phyloP scores from a whole-genome alignment of 2,113 vertebrate species.

The Tetrao urogallus region DNA sequence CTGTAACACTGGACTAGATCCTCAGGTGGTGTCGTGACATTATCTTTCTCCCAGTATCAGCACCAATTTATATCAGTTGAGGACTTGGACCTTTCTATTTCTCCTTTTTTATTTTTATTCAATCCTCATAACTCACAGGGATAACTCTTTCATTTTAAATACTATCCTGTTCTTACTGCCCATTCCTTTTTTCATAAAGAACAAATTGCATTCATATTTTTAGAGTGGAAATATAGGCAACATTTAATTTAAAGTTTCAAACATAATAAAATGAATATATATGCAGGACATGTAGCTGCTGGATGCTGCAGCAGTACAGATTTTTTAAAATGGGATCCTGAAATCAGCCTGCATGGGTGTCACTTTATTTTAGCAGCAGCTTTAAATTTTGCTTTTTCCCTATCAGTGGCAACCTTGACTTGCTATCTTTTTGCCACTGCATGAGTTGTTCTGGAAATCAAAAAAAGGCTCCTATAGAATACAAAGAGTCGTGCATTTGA shows the following conservation, averaged over 20 bases:
- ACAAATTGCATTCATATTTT: background rate
- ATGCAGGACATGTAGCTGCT: background rate
- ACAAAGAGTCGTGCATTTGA: background rate
- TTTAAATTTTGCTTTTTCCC: background rate
- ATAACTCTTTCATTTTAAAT: conserved; percentile 8
- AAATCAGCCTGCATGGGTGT: background rate
- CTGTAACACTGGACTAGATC: background rate
- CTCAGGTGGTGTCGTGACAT: background rate
- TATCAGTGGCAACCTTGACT: background rate
- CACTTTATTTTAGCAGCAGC: background rate
- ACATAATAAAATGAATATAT: background rate
- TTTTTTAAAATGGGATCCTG: background rate
- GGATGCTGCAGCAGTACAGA: background rate
- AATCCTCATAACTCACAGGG: background rate
- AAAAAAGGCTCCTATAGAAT: background rate
- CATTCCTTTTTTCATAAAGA: background rate
- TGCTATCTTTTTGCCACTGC: background rate
- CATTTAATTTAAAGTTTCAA: background rate
- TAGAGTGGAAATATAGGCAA: background rate
- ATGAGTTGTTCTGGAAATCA: background rate
- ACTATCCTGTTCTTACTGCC: background rate
- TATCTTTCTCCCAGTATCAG: background rate
- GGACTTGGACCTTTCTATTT: background rate
- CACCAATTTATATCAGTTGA: background rate
- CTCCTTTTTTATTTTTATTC: background rate